Percentiles rank a stretch among this genome's conserved stretches.
Evolutionary conservation across 2,888 invertebrate genomes (phyloP).

Genomic region (Drosophila birchii): DNA sequence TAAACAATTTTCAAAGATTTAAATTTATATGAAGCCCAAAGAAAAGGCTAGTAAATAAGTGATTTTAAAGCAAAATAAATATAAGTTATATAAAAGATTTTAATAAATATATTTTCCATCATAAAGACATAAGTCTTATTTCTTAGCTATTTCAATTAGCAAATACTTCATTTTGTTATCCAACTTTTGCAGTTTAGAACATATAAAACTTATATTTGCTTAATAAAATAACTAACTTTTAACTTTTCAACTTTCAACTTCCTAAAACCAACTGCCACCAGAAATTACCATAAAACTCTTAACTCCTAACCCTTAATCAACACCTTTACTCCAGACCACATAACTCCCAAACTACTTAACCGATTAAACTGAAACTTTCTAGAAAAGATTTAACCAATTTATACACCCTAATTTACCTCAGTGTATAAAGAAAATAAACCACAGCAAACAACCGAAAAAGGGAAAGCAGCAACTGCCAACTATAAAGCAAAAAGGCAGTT

Average conservation of each 20-base stretch:
- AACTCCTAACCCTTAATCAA: not conserved
- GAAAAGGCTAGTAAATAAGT: not conserved
- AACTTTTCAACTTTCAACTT: not conserved
- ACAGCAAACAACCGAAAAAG: conserved; percentile 19
- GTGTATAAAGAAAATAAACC: conserved; percentile 1
- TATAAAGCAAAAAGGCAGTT: conserved; percentile 26
- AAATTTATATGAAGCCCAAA: not conserved
- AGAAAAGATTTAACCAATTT: not conserved
- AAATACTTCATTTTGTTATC: too few species aligned
- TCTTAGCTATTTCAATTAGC: too few species aligned
- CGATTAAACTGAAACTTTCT: not conserved
- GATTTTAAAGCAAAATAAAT: not conserved
- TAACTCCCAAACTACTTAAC: conserved; percentile 7
- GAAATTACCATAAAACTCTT: not conserved
- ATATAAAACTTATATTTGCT: too few species aligned
- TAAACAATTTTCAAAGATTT: not conserved
- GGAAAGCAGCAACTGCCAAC: conserved; percentile 29
- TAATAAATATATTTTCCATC: not conserved
- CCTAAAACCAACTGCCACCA: not conserved
- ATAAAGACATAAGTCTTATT: not conserved
- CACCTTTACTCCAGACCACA: not conserved
- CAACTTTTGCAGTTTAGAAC: not conserved
- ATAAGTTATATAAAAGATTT: not conserved
- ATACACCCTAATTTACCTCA: not conserved
- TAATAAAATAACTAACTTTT: too few species aligned